Evolutionary conservation across 2,797 vertebrate species (phyloP), one percentile per base, ranked within the genome.

Genomic region (Psittacula derbiana): DNA sequence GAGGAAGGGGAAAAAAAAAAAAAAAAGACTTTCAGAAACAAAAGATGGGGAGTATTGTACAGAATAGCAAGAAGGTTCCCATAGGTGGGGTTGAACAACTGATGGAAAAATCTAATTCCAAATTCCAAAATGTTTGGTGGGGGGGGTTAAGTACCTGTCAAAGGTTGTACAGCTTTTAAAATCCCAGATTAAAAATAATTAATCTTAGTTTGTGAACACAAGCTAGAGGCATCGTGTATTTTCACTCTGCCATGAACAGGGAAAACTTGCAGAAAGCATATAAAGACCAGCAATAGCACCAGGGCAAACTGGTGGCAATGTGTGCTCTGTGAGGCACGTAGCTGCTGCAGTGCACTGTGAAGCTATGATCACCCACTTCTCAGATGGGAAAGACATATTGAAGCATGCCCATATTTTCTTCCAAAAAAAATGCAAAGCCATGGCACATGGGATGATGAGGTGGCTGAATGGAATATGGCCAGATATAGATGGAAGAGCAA

Each of bases 401-500:
- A 8, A 79, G 16, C 23, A 10, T 40, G 31, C 2, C 28, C 4
- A 0, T 33, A n/a, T 55, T 70, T 88, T 78, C 72, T 76, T 78
- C 19, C 1, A 31, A n/a, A 57, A 17, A 36, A 36, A 50, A 1
- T 0, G 1, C 2, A 58, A 36, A 58, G 3, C 1, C 16, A 33
- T 47, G 30, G 20, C 40, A 64, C 4, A 1, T 12, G 15, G 11
- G 25, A 40, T 58, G 49, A 10, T 75, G 36, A 53, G 53, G 11
- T 69, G 23, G 14, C 12, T 57, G 40, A 73, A 44, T n/a, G 21
- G 21, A 70, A 17, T 80, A 21, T 43, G 20, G 16, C 17, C 52
- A 57, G 20, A 41, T 55, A 50, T 20, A 27, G 69, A 5, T 0
- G 1, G 43, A 70, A 80, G 19, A 21, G 20, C 16, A 9, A 2